Conservation (phyloP, 1,140 invertebrate genomes). For the Euborellia annulipes region DNA sequence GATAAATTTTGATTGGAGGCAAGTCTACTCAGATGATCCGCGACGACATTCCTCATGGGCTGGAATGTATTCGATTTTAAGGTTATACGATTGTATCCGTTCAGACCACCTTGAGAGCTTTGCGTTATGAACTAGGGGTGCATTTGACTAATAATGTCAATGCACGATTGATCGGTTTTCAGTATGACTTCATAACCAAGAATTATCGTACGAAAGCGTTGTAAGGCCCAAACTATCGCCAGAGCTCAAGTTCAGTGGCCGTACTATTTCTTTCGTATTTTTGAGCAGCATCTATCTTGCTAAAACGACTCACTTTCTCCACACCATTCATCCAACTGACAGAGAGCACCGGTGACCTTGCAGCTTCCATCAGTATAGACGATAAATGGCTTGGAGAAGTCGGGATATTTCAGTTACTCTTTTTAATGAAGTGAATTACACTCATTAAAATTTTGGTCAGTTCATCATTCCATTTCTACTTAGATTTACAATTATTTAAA, state of each 20-base stretch:
- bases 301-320: constrained; percentile 12
- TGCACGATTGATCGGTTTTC: constrained; percentile 26
- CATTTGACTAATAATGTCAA: constrained; percentile 24
- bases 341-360: neutral
- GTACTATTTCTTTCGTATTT: constrained; percentile 20
- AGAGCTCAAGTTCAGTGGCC: constrained; percentile 28
- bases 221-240: constrained; percentile 24
- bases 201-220: constrained; percentile 25
- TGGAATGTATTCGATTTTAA: constrained; percentile 22
- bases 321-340: neutral
- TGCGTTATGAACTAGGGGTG: constrained; percentile 16
- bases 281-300: constrained; percentile 16
- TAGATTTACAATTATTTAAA: no score
- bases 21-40: constrained; percentile 19
- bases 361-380: constrained; percentile 9
- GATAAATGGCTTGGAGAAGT: constrained; percentile 14
- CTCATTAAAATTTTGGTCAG: constrained; percentile 18
- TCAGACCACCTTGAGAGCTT: constrained; percentile 21
- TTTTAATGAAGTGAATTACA: constrained; percentile 15
- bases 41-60: constrained; percentile 21
- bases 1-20: neutral
- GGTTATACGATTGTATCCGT: constrained; percentile 22
- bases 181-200: constrained; percentile 23
- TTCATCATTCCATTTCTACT: constrained; percentile 18
- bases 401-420: constrained; percentile 17